phyloP scores from a whole-genome alignment of 2,113 vertebrate genomes.

The Dipodomys merriami region DNA sequence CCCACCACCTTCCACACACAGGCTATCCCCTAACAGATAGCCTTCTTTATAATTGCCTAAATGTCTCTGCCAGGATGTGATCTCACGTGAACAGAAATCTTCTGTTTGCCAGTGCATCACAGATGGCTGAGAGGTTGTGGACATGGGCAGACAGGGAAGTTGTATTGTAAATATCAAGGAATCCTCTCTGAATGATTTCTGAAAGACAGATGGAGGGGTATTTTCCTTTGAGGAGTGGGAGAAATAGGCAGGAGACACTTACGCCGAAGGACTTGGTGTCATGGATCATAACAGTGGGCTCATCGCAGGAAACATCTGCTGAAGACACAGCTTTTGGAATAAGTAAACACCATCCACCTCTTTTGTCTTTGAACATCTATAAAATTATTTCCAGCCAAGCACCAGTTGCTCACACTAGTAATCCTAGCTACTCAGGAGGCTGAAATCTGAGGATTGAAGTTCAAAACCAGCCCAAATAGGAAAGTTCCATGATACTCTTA shows the following conservation, averaged over 20 bases:
- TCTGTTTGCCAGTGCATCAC: background rate
- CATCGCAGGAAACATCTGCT: background rate
- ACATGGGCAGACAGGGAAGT: background rate
- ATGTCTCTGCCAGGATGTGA: background rate
- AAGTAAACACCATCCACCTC: background rate
- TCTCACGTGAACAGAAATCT: background rate
- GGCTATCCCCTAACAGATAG: background rate
- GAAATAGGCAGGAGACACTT: background rate
- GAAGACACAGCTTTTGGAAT: background rate
- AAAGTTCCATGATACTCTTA: too few species aligned
- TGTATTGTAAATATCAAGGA: background rate
- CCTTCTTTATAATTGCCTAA: background rate
- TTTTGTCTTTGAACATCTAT: background rate
- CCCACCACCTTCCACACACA: rapidly evolving
- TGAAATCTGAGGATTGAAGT: too few species aligned
- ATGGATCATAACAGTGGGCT: rapidly evolving
- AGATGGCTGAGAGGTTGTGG: background rate
- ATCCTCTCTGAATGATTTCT: background rate
- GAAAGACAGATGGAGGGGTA: background rate
- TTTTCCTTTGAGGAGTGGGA: background rate
- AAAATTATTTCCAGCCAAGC: background rate
- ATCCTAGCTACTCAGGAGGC: too few species aligned
- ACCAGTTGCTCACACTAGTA: too few species aligned
- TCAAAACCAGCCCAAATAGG: too few species aligned
- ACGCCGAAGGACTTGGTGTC: background rate